Percentiles rank a stretch among this genome's conserved stretches.
phyloP scores from a whole-genome alignment of 2,113 vertebrate species.

The Chaenogobius annularis region DNA sequence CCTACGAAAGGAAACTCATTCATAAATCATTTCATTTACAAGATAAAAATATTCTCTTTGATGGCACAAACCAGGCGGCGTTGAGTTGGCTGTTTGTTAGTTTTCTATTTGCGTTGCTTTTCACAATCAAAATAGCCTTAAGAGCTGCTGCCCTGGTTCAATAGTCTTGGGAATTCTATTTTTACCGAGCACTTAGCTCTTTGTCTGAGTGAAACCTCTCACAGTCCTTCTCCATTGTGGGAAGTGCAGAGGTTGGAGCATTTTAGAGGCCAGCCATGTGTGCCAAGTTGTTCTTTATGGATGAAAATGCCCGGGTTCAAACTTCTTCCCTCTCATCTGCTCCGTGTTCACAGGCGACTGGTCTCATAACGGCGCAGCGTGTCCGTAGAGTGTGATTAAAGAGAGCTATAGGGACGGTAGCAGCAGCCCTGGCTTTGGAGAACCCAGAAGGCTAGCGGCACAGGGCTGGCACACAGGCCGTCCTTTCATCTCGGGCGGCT shows the following conservation, averaged over 20 bases:
- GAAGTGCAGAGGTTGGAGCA: constrained; percentile 23
- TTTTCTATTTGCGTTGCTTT: background rate
- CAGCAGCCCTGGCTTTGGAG: constrained; percentile 12
- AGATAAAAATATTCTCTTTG: background rate
- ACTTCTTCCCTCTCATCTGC: constrained; percentile 24
- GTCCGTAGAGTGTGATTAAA: constrained; percentile 43
- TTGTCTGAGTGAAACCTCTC: constrained; percentile 1
- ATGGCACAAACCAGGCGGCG: background rate
- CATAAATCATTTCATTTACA: background rate
- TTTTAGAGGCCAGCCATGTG: constrained; percentile 14
- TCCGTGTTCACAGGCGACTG: constrained; percentile 11
- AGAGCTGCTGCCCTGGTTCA: background rate
- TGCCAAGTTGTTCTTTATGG: constrained; percentile 41
- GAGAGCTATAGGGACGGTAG: constrained; percentile 30
- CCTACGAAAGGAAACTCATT: background rate
- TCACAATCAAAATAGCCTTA: background rate
- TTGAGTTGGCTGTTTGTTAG: background rate
- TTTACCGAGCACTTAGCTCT: constrained; percentile 4
- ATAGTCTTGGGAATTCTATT: background rate
- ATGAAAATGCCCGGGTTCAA: constrained; percentile 33
- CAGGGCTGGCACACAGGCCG: constrained; percentile 44
- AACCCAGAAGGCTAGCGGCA: constrained; percentile 20
- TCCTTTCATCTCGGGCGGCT: constrained; percentile 45
- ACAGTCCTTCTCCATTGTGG: background rate
- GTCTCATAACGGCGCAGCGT: constrained; percentile 12